These are phyloP conservation scores for Thumatha senex DNA, from an alignment of 2,888 invertebrate genomes.

Conservation along the genomic window DNA sequence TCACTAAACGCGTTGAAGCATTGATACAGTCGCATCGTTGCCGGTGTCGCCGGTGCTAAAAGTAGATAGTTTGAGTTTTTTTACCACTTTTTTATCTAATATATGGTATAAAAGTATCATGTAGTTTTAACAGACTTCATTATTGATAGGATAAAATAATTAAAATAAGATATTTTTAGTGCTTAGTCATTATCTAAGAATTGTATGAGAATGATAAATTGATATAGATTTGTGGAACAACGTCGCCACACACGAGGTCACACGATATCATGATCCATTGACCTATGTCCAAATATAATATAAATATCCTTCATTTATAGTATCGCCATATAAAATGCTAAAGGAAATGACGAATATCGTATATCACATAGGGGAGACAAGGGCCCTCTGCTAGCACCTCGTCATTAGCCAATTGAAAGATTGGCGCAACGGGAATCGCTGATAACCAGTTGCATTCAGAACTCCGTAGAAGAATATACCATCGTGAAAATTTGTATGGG, in stretches of 20 bases:
- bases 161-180: too few species aligned
- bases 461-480: constrained; percentile 47
- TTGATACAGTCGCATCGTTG: too few species aligned
- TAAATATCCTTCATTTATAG: constrained; percentile 38
- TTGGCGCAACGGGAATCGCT: constrained; percentile 61
- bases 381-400: constrained; percentile 68
- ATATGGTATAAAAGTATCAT: too few species aligned
- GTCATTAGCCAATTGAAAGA: constrained; percentile 78
- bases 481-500: constrained; percentile 17
- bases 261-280: constrained; percentile 24
- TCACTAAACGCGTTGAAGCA: too few species aligned
- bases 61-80: too few species aligned
- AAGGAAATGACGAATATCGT: constrained; percentile 66
- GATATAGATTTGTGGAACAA: not conserved
- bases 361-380: constrained; percentile 69
- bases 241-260: constrained; percentile 12
- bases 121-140: too few species aligned
- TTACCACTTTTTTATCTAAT: too few species aligned
- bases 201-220: not conserved
- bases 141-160: too few species aligned
- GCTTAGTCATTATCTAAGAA: too few species aligned
- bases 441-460: constrained; percentile 55
- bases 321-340: constrained; percentile 53
- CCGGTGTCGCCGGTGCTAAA: too few species aligned
- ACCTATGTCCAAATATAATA: constrained; percentile 35